Evolutionary conservation across 2,797 vertebrate genomes (phyloP), one percentile per base, ranked within the genome.

Genomic region (Alectoris magna): DNA sequence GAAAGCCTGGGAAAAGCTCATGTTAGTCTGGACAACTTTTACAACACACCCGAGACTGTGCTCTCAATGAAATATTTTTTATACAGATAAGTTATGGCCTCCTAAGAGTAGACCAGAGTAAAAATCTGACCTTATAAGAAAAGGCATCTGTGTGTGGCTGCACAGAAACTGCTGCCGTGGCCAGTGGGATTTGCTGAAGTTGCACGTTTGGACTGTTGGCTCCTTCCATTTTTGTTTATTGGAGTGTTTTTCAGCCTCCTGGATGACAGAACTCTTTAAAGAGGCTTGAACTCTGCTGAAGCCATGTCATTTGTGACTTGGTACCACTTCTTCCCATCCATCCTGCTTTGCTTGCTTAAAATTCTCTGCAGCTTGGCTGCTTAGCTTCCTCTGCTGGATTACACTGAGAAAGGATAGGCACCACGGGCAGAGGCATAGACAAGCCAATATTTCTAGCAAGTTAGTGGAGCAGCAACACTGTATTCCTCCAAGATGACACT

Each of bases 81-180:
- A 27, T 51, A 55, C 31, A 56, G 31, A 31, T 18, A n/a, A 56
- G 15, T 4, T 64, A 41, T 41, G 15, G 36, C 41, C 24, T 53
- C 7, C 11, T n/a, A 62, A 43, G 59, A 38, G 62, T 27, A 63
- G 3, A 2, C 18, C 9, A 5, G 51, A 58, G 23, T 16, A 64
- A 39, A 41, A 46, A 22, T 26, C 96, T 97, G 97, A 97, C 98
- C 98, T 98, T 98, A 94, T 98, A 98, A 59, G 98, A 98, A 96
- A 98, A 98, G 93, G 97, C 92, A 16, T 91, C 96, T 12, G 97
- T 96, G 34, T 96, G 96, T 7, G 75, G 92, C 62, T 79, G 92
- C 64, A 77, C 41, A 8, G 97, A 78, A 16, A 87, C 62, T 0
- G 93, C 67, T 15, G 95, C 91, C 4, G 97, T 97, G 2, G 97